Percentiles rank a stretch among this genome's conserved stretches.
Evolutionary conservation across 1,140 invertebrate genomes (phyloP).

Genomic region (Solenopsis invicta): DNA sequence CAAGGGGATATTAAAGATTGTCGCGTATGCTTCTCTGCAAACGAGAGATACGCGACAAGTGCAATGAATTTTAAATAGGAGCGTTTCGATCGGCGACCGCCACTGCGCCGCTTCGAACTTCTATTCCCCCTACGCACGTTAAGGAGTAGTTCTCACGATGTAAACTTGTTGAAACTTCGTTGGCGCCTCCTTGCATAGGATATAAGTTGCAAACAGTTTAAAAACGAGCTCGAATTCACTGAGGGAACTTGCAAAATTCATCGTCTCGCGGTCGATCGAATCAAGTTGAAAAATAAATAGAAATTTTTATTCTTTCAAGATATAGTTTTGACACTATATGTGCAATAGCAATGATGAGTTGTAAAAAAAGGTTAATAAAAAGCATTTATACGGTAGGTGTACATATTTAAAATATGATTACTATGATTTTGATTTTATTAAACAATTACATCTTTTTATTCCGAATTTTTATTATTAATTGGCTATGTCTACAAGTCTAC

Average conservation of each 20-base stretch:
- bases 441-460: too few relatives aligned
- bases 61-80: constrained; percentile 32
- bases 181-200: neutral
- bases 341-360: too few relatives aligned
- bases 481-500: too few relatives aligned
- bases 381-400: too few relatives aligned
- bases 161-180: neutral
- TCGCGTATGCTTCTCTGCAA: neutral
- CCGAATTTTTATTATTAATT: too few relatives aligned
- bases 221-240: neutral
- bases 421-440: too few relatives aligned
- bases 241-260: neutral
- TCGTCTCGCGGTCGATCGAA: neutral
- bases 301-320: too few relatives aligned
- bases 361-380: too few relatives aligned
- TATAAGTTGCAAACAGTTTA: neutral
- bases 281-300: neutral
- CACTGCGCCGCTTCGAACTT: too few relatives aligned
- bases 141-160: neutral
- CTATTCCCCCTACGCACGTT: neutral
- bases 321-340: too few relatives aligned
- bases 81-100: neutral
- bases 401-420: too few relatives aligned
- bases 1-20: constrained; percentile 4
- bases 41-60: neutral